Evolutionary conservation across 2,113 vertebrate genomes (phyloP), one percentile per base, ranked within the genome.

Genomic region (Sisor rabdophorus): DNA sequence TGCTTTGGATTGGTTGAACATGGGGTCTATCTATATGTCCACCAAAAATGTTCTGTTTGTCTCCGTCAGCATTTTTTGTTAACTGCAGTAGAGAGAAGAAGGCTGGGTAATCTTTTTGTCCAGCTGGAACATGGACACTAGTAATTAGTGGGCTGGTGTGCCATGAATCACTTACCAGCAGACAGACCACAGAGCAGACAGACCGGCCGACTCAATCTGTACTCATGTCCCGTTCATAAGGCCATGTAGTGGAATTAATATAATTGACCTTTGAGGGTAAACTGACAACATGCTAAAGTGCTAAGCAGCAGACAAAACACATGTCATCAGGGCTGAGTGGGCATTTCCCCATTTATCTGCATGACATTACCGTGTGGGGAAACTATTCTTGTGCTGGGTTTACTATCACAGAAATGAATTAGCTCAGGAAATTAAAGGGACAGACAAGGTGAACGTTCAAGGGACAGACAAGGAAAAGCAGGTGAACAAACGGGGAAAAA

Each of bases 101-200:
- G 58, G 52, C 55, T 30, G 70, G 61, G 74, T 79, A 81, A 81
- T 81, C 76, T 79, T 68, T n/a, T 40, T 30, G 50, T 75, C 24
- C 72, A 60, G 79, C 74, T 74, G 55, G 64, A 71, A 71, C 82
- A 56, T 53, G 74, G 61, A 63, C 71, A 56, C 77, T 77, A 70
- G 69, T 73, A 72, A 79, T 79, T 79, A 65, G 70, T 71, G 48
- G 32, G 47, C 44, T 56, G 44, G 54, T 61, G 73, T 13, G 30
- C 73, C 74, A 81, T 84, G 82, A 81, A 84, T 84, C 79, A 79
- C 73, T 56, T 73, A 69, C 77, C 58, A 56, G 50, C 60, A 75
- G 58, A 76, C 75, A 78, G 71, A 79, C 68, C 58, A 52, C 73
- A 70, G 58, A 55, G 73, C 20, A 47, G 71, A 84, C 58, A 75